These are phyloP conservation scores for Platycnemis pennipes DNA, from an alignment of 2,888 invertebrate species.

Conservation along the genomic window DNA sequence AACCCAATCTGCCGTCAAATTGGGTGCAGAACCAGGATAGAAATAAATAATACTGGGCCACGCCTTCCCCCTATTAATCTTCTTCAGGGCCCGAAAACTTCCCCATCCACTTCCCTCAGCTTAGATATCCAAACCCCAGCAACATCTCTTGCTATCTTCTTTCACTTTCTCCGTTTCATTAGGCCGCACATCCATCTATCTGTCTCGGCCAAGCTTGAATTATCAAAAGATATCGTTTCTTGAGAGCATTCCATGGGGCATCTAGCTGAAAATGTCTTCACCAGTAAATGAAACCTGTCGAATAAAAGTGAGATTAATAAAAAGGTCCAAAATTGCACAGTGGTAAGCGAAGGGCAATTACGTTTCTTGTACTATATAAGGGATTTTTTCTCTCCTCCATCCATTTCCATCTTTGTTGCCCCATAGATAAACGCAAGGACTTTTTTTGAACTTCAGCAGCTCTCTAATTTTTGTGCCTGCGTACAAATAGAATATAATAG, in stretches of 20 bases:
- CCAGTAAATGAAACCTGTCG: background rate
- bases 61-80: slow-evolving; percentile 16
- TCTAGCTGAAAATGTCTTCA: background rate
- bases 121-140: too few relatives aligned
- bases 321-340: too few relatives aligned
- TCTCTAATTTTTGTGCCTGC: too few relatives aligned
- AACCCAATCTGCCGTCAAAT: slow-evolving; percentile 56
- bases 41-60: slow-evolving; percentile 54
- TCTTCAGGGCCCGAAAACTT: background rate
- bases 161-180: slow-evolving; percentile 11
- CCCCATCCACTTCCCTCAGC: background rate
- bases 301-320: background rate
- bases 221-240: background rate
- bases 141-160: background rate
- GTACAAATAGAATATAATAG: too few relatives aligned
- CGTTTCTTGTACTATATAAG: too few relatives aligned
- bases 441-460: too few relatives aligned
- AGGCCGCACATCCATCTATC: background rate
- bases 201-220: background rate
- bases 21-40: slow-evolving; percentile 19
- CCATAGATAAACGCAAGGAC: too few relatives aligned
- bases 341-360: too few relatives aligned
- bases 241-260: background rate
- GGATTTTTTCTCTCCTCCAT: too few relatives aligned
- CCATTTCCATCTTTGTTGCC: too few relatives aligned